phyloP scores from a whole-genome alignment of 2,888 invertebrate genomes.

The Himalopsyche anomala region DNA sequence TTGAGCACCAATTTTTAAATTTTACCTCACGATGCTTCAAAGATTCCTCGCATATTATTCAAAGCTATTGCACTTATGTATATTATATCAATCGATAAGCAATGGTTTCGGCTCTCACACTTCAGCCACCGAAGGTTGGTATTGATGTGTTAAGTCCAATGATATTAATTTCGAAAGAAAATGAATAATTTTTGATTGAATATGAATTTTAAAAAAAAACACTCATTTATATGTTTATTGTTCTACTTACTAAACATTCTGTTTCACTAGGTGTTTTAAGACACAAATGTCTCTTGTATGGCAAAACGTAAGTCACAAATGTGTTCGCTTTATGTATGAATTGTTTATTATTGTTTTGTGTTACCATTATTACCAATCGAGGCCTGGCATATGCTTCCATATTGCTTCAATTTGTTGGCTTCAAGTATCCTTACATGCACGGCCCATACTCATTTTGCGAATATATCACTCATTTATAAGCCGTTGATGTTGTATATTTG shows the following conservation, averaged over 20 bases:
- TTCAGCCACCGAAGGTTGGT: no score
- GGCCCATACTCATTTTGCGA: conserved; percentile 58
- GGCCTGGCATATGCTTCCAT: conserved; percentile 58
- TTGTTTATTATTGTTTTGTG: conserved; percentile 35
- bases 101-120: no score
- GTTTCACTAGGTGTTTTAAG: conserved; percentile 38
- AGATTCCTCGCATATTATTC: neutral
- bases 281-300: conserved; percentile 22
- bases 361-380: conserved; percentile 43
- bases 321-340: conserved; percentile 14
- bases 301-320: conserved; percentile 20
- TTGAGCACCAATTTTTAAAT: neutral
- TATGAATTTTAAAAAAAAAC: neutral
- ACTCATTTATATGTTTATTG: neutral
- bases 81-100: no score
- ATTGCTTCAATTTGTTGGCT: conserved; percentile 31
- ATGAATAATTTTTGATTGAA: no score
- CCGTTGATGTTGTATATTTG: conserved; percentile 52
- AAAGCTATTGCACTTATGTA: neutral
- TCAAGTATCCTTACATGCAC: conserved; percentile 53
- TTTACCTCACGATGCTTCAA: neutral
- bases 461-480: conserved; percentile 47
- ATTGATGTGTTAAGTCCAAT: no score
- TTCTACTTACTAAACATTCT: conserved; percentile 6
- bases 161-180: no score